These are phyloP conservation scores for Litocranius walleri DNA, from an alignment of 2,113 vertebrate genomes.

Conservation along the genomic window DNA sequence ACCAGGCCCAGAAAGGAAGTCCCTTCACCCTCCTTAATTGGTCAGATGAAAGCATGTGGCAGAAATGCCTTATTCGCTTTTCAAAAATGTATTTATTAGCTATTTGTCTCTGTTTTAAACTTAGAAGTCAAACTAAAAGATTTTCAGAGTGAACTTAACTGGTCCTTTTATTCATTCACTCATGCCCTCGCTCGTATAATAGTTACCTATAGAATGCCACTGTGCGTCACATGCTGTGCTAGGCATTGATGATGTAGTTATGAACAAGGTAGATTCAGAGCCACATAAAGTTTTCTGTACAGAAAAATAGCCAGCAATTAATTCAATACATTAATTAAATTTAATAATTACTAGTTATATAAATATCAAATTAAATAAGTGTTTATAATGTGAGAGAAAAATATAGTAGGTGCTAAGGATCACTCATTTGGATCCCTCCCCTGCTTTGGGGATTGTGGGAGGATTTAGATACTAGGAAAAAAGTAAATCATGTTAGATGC, in stretches of 20 bases:
- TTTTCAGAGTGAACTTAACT: neutral
- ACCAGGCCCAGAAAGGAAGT: neutral
- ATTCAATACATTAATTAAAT: neutral
- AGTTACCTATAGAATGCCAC: neutral
- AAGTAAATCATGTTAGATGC: neutral
- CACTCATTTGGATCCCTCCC: neutral
- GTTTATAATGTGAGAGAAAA: neutral
- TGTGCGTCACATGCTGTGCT: neutral
- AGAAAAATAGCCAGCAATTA: neutral
- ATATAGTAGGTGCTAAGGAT: neutral
- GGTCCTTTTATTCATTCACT: neutral
- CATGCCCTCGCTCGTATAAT: neutral
- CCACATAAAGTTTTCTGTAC: neutral
- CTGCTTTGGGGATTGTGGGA: neutral
- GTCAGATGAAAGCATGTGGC: neutral
- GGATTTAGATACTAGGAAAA: neutral
- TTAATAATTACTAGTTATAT: neutral
- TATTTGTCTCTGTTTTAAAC: neutral
- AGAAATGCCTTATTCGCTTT: neutral
- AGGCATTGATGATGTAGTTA: neutral
- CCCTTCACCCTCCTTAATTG: neutral
- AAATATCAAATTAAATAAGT: neutral
- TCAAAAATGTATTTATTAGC: neutral
- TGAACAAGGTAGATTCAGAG: neutral
- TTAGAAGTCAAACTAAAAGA: neutral